Percentiles rank a stretch among this genome's conserved stretches.
Conservation (phyloP, 2,888 invertebrate species). For the Thysanoteuthis rhombus region DNA sequence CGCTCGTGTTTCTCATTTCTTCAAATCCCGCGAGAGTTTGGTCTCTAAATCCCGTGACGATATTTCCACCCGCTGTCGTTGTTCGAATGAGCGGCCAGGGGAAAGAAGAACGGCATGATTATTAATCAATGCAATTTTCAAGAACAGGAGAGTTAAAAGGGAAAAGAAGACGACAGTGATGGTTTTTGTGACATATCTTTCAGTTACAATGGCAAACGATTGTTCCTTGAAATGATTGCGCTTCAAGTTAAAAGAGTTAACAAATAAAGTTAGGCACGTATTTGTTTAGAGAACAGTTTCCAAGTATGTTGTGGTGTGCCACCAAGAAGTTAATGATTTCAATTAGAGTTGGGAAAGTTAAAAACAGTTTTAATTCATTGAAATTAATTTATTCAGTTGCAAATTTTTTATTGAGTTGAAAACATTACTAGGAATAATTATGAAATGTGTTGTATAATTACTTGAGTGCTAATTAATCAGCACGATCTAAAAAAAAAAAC, state of each 20-base stretch:
- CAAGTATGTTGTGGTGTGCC: background rate
- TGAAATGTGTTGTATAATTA: background rate
- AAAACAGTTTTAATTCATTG: background rate
- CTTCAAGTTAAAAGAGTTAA: background rate
- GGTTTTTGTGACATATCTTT: background rate
- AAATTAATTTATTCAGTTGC: background rate
- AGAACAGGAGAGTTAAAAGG: background rate
- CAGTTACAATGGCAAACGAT: background rate
- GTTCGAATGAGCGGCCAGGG: background rate
- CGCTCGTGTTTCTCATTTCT: background rate
- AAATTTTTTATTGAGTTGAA: background rate
- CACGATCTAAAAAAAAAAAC: background rate
- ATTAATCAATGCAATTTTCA: slow-evolving; percentile 12
- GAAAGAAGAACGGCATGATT: background rate
- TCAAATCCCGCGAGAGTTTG: background rate
- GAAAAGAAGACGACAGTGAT: no score
- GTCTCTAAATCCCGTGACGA: background rate
- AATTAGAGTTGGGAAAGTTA: background rate
- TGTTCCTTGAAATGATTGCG: background rate
- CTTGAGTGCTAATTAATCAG: background rate
- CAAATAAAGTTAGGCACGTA: no score
- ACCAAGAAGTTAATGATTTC: background rate
- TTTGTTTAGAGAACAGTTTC: background rate
- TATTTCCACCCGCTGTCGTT: background rate
- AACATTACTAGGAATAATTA: background rate